Conservation (phyloP, 2,113 vertebrate genomes). For the Podarcis cretensis region DNA sequence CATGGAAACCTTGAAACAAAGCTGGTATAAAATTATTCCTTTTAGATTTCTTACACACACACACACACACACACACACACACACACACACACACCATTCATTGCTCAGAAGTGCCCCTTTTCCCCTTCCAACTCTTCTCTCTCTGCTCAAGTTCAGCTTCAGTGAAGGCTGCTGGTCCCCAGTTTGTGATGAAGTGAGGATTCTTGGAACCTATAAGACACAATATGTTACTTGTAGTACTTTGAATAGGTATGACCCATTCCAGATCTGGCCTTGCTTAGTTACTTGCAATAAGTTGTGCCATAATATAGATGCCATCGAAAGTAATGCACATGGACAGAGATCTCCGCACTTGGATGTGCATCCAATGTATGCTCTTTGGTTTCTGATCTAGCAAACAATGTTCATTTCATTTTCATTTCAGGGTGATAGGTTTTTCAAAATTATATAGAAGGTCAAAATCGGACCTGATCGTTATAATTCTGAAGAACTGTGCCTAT, state of each 20-base stretch:
- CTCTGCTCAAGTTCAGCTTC: constrained; percentile 87
- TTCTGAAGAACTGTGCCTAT: too few species aligned
- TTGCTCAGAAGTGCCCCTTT: constrained; percentile 78
- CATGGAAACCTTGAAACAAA: background rate
- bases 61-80: fast-evolving
- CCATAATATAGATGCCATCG: background rate
- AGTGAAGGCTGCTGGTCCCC: constrained; percentile 93
- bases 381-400: too few species aligned
- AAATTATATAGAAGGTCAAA: too few species aligned
- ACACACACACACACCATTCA: fast-evolving
- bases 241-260: background rate
- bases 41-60: background rate
- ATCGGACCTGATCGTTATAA: too few species aligned
- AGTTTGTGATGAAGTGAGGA: constrained; percentile 89
- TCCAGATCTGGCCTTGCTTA: background rate
- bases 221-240: background rate
- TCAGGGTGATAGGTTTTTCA: too few species aligned
- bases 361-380: too few species aligned
- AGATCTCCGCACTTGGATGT: too few species aligned
- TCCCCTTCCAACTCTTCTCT: constrained; percentile 91
- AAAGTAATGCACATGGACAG: background rate
- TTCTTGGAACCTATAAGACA: constrained; percentile 86
- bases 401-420: too few species aligned
- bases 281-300: background rate
- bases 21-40: background rate